Evolutionary conservation across 1,140 invertebrate genomes (phyloP), one percentile per base, ranked within the genome.

Genomic region (Drosophila navojoa): DNA sequence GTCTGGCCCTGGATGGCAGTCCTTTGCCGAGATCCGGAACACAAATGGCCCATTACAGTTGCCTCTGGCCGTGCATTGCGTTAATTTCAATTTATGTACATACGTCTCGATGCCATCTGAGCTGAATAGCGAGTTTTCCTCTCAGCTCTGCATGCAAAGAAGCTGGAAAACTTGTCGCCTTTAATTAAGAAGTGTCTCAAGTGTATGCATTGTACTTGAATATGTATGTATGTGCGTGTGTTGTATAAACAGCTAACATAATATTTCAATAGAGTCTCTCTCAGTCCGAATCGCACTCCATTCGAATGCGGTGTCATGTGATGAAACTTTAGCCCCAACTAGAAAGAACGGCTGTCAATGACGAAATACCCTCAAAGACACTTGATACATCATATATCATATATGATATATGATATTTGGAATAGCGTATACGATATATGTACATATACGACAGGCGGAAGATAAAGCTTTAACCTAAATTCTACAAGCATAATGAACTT

Each of bases 121-220:
- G 32, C 50, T 52, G 19, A 49, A 49, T 13, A 25, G 29, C 53
- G 13, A 19, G 52, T 16, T 54, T 35, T 55, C 6, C n/a, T n/a
- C n/a, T n/a, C 32, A 35, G n/a, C 19, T 25, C 5, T 7, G 7
- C 10, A 15, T 2, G 27, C 4, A 13, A 63, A 38, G 40, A 40
- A 55, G 22, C 27, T 29, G 47, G 53, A 29, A 64, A 57, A 64
- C 55, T 47, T 52, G 53, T 53, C 55, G 32, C 49, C 70, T 62
- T 61, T 77, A 72, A 78, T 77, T 68, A 78, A 77, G 69, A 67
- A 67, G 54, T 67, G 70, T 72, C 70, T 72, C 62, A 59, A 72
- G 70, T 72, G 62, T 19, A 38, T 13, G 32, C 32, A 32, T 15
- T 59, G 42, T 16, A 16, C 5, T 5, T 16, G 5, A 9, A 4